A percentile compares a stretch with the other conserved stretches of the same genome.
Conservation (phyloP, 1,140 invertebrate species). For the Nephila pilipes region DNA sequence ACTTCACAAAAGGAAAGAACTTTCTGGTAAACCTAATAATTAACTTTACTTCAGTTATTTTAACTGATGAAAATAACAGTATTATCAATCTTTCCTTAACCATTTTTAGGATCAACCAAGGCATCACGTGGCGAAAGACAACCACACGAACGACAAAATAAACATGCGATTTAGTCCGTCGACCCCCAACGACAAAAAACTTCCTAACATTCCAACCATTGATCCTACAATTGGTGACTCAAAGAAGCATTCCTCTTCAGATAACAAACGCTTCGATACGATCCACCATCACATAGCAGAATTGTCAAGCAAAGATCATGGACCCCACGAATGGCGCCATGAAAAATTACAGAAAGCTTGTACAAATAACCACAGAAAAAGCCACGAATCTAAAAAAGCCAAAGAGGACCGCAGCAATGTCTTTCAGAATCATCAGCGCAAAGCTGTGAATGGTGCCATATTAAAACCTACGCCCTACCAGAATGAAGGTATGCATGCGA, state of each 20-base stretch:
- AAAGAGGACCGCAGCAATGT: background rate
- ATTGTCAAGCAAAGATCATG: background rate
- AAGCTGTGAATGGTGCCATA: conserved; percentile 43
- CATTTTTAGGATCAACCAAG: conserved; percentile 33
- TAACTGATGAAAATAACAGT: too few species aligned
- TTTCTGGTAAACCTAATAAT: too few species aligned
- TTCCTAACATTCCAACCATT: background rate
- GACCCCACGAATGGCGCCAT: conserved; percentile 56
- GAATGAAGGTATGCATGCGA: conserved; percentile 80
- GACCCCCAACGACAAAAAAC: conserved; percentile 31
- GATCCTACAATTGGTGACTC: background rate
- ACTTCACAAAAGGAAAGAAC: too few species aligned
- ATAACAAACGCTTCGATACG: background rate
- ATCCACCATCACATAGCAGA: conserved; percentile 11
- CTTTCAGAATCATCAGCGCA: conserved; percentile 32
- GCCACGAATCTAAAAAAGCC: conserved; percentile 51
- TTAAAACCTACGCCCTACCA: conserved; percentile 17
- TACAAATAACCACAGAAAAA: conserved; percentile 61
- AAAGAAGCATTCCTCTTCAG: conserved; percentile 2
- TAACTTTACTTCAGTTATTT: too few species aligned
- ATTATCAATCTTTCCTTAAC: background rate
- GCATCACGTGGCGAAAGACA: conserved; percentile 1
- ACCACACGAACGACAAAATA: conserved; percentile 3
- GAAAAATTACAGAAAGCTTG: conserved; percentile 67
- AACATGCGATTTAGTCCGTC: conserved; percentile 50